Percentiles rank a stretch among this genome's conserved stretches.
Evolutionary conservation across 2,113 vertebrate genomes (phyloP).

Genomic region (Microcebus murinus): DNA sequence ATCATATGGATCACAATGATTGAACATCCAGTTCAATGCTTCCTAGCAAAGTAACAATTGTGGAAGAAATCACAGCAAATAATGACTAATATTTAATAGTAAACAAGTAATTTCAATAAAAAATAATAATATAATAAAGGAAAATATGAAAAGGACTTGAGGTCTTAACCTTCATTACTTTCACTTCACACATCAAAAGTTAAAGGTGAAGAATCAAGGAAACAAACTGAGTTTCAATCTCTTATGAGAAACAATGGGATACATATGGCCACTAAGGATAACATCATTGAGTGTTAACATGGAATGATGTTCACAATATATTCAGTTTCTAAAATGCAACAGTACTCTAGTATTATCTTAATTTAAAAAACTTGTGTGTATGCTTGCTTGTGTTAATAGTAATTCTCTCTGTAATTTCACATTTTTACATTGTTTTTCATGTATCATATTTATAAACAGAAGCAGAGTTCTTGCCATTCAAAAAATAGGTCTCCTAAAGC

Average conservation of each 20-base stretch:
- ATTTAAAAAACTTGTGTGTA: slow-evolving; percentile 7
- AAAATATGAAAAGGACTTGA: not conserved
- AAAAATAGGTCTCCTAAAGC: not conserved
- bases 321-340: not conserved
- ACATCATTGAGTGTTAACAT: not conserved
- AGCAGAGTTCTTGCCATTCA: slow-evolving; percentile 20
- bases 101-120: slow-evolving; percentile 48
- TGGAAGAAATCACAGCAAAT: not conserved
- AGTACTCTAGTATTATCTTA: not conserved
- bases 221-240: not conserved
- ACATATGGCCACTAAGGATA: not conserved
- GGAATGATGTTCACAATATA: not conserved
- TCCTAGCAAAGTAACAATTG: slow-evolving; percentile 29
- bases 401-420: slow-evolving; percentile 23
- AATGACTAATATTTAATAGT: not conserved
- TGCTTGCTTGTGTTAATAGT: not conserved
- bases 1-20: not conserved
- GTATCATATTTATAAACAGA: not conserved
- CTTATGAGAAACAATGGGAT: not conserved
- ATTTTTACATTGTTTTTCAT: slow-evolving; percentile 8
- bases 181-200: slow-evolving; percentile 8
- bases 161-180: not conserved
- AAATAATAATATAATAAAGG: not conserved
- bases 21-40: not conserved
- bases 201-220: not conserved